These are phyloP conservation scores for Cryptus armator DNA, from an alignment of 2,888 invertebrate genomes.

Conservation along the genomic window DNA sequence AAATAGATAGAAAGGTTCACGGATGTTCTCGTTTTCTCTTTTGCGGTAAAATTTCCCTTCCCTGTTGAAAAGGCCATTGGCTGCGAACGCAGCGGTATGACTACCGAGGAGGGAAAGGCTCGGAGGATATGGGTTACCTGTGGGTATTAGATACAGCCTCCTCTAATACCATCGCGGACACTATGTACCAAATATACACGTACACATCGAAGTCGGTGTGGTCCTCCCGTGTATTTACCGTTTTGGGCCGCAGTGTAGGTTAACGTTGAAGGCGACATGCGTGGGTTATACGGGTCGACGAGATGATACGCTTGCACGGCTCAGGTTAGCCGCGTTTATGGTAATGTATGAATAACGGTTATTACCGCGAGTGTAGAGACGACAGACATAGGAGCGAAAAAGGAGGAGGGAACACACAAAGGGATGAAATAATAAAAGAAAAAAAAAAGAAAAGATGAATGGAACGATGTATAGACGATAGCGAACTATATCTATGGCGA, in stretches of 20 bases:
- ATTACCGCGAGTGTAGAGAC: slow-evolving; percentile 38
- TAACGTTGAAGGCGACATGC: slow-evolving; percentile 1
- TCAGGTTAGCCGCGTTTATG: slow-evolving; percentile 61
- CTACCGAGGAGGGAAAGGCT: slow-evolving; percentile 4
- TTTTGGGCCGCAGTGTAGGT: slow-evolving; percentile 7
- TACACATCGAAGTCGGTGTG: background rate
- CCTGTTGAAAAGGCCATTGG: slow-evolving; percentile 56
- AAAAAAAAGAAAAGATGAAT: slow-evolving; percentile 11
- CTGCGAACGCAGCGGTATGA: slow-evolving; percentile 43
- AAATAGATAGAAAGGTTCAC: slow-evolving; percentile 5
- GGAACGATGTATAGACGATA: background rate
- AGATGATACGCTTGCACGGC: slow-evolving; percentile 47
- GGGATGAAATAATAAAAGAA: slow-evolving; percentile 6
- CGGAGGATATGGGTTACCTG: slow-evolving; percentile 52
- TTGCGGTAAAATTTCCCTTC: slow-evolving; percentile 46
- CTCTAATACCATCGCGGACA: slow-evolving; percentile 25
- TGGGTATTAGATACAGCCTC: slow-evolving; percentile 39
- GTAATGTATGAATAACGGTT: slow-evolving; percentile 64
- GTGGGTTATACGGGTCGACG: slow-evolving; percentile 40
- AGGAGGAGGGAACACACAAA: slow-evolving; percentile 15
- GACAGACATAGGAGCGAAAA: slow-evolving; percentile 15
- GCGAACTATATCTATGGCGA: background rate
- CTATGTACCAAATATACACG: slow-evolving; percentile 3
- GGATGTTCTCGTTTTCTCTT: slow-evolving; percentile 18
- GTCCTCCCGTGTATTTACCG: no score